Percentiles rank a stretch among this genome's conserved stretches.
Conservation (phyloP, 2,797 vertebrate genomes). For the Bufotes viridis region DNA sequence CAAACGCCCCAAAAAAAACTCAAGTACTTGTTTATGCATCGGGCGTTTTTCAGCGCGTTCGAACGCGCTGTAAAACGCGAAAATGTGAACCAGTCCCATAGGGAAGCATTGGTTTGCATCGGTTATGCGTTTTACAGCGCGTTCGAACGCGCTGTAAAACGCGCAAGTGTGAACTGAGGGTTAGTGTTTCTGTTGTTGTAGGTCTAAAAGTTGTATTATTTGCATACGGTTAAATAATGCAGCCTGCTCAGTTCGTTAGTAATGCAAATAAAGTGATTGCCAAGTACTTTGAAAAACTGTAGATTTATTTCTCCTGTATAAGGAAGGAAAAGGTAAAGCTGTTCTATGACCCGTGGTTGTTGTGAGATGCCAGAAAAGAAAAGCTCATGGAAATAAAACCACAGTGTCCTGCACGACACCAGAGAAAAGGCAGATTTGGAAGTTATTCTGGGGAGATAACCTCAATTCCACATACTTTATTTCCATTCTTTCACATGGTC, state of each 20-base stretch:
- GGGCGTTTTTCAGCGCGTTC: too few species aligned
- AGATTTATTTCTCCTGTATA: slow-evolving; percentile 2
- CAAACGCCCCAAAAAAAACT: too few species aligned
- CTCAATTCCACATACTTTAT: slow-evolving; percentile 14
- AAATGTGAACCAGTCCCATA: too few species aligned
- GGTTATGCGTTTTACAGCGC: too few species aligned
- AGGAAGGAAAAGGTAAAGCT: slow-evolving; percentile 57
- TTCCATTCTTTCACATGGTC: slow-evolving; percentile 9
- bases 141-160: too few species aligned
- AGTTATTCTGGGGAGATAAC: slow-evolving; percentile 2
- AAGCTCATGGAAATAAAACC: slow-evolving; percentile 33
- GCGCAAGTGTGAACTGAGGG: too few species aligned
- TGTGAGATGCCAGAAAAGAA: slow-evolving; percentile 31
- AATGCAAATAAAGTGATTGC: not conserved
- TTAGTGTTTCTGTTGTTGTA: not conserved
- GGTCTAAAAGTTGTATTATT: not conserved
- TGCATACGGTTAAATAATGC: not conserved
- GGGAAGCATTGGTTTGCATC: too few species aligned
- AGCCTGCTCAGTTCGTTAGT: not conserved
- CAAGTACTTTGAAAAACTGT: not conserved
- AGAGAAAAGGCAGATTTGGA: not conserved
- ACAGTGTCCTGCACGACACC: not conserved
- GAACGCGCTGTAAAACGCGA: too few species aligned
- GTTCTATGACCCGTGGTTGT: slow-evolving; percentile 53
- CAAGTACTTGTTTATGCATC: too few species aligned